Conservation (phyloP, 2,888 invertebrate species). For the Fragum sueziense region DNA sequence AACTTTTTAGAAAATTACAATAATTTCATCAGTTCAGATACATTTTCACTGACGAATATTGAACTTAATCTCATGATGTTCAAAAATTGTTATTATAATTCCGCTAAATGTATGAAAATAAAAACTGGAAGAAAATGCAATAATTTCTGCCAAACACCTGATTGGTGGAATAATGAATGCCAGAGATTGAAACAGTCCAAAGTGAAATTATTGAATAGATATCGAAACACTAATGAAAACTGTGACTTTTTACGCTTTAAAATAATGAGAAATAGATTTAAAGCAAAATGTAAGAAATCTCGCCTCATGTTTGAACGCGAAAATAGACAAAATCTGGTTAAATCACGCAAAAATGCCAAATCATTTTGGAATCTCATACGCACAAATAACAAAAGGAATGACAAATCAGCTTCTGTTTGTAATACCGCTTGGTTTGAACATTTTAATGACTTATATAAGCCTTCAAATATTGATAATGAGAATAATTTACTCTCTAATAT, state of each 20-base stretch:
- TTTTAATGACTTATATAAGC: neutral
- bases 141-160: neutral
- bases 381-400: neutral
- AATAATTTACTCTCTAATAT: neutral
- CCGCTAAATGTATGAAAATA: no score
- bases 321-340: neutral
- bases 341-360: no score
- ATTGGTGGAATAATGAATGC: slow-evolving; percentile 14
- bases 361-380: slow-evolving; percentile 10
- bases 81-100: neutral
- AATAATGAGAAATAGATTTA: neutral
- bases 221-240: neutral
- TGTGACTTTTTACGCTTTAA: slow-evolving; percentile 2
- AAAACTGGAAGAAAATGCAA: no score
- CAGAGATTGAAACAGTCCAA: neutral
- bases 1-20: slow-evolving; percentile 4
- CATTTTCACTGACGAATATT: neutral
- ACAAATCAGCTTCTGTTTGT: neutral
- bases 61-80: neutral
- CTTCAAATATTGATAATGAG: neutral
- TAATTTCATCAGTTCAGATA: neutral
- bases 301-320: neutral
- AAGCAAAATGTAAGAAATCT: neutral
- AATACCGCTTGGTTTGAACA: neutral
- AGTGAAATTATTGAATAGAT: neutral